Percentiles rank a stretch among this genome's conserved stretches.
Conservation (phyloP, 2,113 vertebrate species). For the Psilopsiagon aurifrons region DNA sequence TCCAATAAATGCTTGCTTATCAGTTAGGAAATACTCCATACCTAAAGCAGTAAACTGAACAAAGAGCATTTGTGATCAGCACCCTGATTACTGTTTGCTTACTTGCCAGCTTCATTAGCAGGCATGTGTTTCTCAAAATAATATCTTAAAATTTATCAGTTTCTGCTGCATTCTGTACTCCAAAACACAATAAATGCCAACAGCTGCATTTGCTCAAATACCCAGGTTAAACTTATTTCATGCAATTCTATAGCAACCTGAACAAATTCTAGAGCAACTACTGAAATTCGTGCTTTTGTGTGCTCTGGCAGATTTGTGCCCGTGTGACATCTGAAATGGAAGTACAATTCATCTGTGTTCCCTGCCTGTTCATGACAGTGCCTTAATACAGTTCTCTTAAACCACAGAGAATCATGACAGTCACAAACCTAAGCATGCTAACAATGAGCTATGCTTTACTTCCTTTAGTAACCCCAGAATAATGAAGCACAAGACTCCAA, state of each 20-base stretch:
- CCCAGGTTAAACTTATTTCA: neutral
- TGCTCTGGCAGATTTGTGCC: neutral
- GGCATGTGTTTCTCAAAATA: neutral
- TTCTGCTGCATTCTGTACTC: neutral
- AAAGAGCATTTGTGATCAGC: neutral
- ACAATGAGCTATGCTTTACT: neutral
- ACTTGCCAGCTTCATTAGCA: neutral
- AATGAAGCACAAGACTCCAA: neutral
- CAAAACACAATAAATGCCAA: neutral
- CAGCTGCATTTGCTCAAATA: slow-evolving; percentile 1
- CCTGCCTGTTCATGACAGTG: neutral
- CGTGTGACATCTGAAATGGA: neutral
- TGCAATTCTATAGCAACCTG: neutral
- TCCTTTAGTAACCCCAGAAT: neutral
- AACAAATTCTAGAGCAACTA: neutral
- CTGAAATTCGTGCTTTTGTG: neutral
- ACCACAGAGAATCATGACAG: neutral
- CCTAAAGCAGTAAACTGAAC: neutral
- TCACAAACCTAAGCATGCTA: neutral
- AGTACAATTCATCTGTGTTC: neutral
- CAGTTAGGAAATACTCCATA: neutral
- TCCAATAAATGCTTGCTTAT: neutral
- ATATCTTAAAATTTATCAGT: neutral
- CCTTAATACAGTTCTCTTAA: neutral
- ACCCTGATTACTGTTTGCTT: neutral